These are phyloP conservation scores for Philaenus spumarius DNA, from an alignment of 1,140 invertebrate species.

Conservation along the genomic window DNA sequence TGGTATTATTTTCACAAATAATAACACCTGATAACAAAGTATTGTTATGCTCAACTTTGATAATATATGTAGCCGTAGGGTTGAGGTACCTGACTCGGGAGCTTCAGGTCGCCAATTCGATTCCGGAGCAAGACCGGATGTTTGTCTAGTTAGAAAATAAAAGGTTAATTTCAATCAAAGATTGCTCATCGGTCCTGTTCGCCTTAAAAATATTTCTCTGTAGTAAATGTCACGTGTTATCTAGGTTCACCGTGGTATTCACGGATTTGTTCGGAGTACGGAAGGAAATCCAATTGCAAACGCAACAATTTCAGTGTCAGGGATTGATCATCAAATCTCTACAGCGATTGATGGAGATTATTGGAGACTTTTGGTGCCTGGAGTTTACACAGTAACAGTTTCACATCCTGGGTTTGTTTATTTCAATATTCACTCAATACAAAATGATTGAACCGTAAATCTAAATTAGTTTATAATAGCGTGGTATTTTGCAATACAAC, in stretches of 20 bases:
- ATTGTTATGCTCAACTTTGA: too few relatives aligned
- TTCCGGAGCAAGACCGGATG: too few relatives aligned
- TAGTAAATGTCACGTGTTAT: neutral
- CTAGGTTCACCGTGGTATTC: conserved; percentile 78
- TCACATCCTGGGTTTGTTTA: conserved; percentile 51
- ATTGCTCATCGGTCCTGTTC: too few relatives aligned
- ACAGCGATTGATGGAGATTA: conserved; percentile 78
- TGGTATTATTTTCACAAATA: too few relatives aligned
- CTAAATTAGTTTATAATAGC: too few relatives aligned
- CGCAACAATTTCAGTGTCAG: conserved; percentile 66
- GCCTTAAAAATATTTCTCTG: too few relatives aligned
- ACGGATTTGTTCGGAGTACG: conserved; percentile 76
- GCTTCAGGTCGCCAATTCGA: too few relatives aligned
- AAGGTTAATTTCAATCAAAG: too few relatives aligned
- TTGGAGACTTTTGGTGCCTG: conserved; percentile 84
- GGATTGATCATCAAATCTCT: conserved; percentile 61
- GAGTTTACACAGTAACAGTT: conserved; percentile 76
- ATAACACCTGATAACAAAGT: too few relatives aligned
- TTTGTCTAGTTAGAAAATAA: neutral
- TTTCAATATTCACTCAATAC: neutral
- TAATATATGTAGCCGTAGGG: too few relatives aligned
- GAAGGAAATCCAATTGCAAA: conserved; percentile 63
- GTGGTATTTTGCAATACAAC: too few relatives aligned
- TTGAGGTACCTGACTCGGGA: too few relatives aligned
- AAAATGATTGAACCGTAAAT: neutral